These are phyloP conservation scores for Heliconius nattereri DNA, from an alignment of 1,140 invertebrate species.

Conservation along the genomic window DNA sequence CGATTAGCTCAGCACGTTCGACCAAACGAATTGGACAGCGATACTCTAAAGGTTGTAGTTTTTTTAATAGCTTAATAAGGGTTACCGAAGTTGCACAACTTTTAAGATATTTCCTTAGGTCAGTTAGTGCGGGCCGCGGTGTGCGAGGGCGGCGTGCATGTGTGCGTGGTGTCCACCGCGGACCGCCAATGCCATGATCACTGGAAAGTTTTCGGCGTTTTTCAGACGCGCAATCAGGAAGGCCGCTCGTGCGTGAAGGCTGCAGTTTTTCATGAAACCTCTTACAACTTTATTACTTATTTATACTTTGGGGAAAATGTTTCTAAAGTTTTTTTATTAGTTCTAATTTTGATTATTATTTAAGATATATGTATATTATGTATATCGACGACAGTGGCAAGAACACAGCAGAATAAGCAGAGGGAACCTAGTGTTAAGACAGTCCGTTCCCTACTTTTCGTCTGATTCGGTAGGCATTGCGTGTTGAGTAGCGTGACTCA, in stretches of 20 bases:
- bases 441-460: too few relatives aligned
- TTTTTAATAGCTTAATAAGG: background rate
- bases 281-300: slow-evolving; percentile 19
- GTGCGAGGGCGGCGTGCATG: background rate
- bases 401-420: too few relatives aligned
- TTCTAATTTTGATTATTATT: background rate
- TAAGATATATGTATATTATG: background rate
- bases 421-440: too few relatives aligned
- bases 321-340: slow-evolving; percentile 12
- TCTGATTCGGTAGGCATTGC: too few relatives aligned
- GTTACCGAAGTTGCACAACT: slow-evolving; percentile 20
- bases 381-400: too few relatives aligned
- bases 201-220: slow-evolving; percentile 34
- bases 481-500: too few relatives aligned
- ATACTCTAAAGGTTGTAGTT: too few relatives aligned
- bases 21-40: too few relatives aligned
- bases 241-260: slow-evolving; percentile 40
- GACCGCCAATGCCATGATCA: slow-evolving; percentile 20
- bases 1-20: too few relatives aligned
- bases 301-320: slow-evolving; percentile 1
- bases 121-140: background rate
- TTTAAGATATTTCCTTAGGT: slow-evolving; percentile 22
- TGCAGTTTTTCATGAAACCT: slow-evolving; percentile 33
- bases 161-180: slow-evolving; percentile 29
- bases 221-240: slow-evolving; percentile 40